A percentile compares a stretch with the other conserved stretches of the same genome.
These are phyloP conservation scores for Zygogramma bicolorata DNA, from an alignment of 2,888 invertebrate species.

Conservation along the genomic window DNA sequence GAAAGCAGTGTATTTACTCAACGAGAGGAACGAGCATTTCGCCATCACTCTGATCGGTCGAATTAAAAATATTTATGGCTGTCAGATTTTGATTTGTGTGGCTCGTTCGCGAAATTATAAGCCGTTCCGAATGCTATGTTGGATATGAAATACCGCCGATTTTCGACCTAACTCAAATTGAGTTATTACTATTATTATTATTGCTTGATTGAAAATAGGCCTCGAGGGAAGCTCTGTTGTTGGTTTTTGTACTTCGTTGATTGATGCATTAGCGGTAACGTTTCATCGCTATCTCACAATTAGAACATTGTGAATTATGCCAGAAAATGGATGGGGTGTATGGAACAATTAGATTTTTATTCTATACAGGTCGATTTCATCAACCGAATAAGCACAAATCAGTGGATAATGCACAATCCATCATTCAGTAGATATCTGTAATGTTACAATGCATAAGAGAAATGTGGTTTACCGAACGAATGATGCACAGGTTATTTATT, in stretches of 20 bases:
- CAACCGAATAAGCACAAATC: too few relatives aligned
- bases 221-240: background rate
- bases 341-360: too few relatives aligned
- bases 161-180: constrained; percentile 29
- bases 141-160: constrained; percentile 28
- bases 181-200: constrained; percentile 35
- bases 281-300: background rate
- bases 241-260: background rate
- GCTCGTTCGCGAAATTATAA: constrained; percentile 35
- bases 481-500: too few relatives aligned
- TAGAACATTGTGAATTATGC: too few relatives aligned
- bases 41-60: constrained; percentile 33
- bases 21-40: constrained; percentile 20
- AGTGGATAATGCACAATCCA: too few relatives aligned
- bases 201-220: constrained; percentile 17
- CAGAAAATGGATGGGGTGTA: too few relatives aligned
- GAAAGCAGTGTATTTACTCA: constrained; percentile 33
- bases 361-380: too few relatives aligned
- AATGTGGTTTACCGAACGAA: too few relatives aligned
- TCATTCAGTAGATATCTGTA: too few relatives aligned
- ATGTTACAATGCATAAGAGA: too few relatives aligned
- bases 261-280: background rate
- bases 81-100: constrained; percentile 43
- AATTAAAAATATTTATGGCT: constrained; percentile 45
- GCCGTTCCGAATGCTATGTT: constrained; percentile 27